These are phyloP conservation scores for Spheniscus mendiculus DNA, from an alignment of 2,113 vertebrate species.

Conservation along the genomic window DNA sequence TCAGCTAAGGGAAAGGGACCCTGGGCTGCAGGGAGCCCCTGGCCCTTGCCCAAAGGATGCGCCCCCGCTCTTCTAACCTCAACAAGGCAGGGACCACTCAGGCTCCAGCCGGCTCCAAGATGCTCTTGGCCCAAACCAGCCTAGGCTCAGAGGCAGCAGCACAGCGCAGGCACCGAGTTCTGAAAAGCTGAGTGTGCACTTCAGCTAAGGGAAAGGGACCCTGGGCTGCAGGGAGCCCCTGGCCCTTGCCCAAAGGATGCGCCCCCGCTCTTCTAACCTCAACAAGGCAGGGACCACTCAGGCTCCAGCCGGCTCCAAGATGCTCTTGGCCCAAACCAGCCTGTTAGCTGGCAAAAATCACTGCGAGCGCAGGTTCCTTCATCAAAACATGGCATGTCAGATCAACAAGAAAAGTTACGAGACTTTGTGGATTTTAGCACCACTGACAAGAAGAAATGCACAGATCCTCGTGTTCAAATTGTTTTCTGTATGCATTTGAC, in stretches of 20 bases:
- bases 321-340: neutral
- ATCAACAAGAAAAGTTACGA: too few relatives aligned
- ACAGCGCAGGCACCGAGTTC: neutral
- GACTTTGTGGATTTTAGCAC: neutral
- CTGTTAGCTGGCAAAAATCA: neutral
- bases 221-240: neutral
- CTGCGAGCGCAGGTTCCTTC: neutral
- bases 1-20: neutral
- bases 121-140: neutral
- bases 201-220: neutral
- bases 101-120: fast-evolving
- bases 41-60: neutral
- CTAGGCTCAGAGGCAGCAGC: too few relatives aligned
- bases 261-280: fast-evolving
- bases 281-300: fast-evolving
- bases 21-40: neutral
- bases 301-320: fast-evolving
- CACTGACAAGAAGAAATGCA: neutral
- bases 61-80: fast-evolving
- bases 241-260: neutral
- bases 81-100: fast-evolving
- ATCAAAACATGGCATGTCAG: fast-evolving
- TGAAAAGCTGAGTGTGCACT: neutral
- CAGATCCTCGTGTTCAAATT: neutral
- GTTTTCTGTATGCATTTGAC: neutral